Conservation (phyloP, 2,888 invertebrate species). For the Agrotis clavis region DNA sequence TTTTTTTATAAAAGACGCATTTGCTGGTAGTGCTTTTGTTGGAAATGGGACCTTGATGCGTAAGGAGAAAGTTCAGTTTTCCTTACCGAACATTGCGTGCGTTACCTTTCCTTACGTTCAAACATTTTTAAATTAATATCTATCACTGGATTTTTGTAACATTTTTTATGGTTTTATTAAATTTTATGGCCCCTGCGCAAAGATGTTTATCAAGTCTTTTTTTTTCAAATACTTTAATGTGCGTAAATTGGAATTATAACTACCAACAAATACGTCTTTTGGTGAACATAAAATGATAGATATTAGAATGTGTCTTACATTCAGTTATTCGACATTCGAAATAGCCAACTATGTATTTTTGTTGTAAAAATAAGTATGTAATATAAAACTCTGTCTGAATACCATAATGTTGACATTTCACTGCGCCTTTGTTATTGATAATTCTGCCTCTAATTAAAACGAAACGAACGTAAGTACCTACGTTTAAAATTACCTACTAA, state of each 20-base stretch:
- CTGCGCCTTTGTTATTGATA: constrained; percentile 2
- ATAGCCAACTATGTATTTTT: constrained; percentile 74
- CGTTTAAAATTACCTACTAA: background rate
- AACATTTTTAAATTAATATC: background rate
- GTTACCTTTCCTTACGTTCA: too few relatives aligned
- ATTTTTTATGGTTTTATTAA: constrained; percentile 3
- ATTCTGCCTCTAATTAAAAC: background rate
- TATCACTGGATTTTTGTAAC: background rate
- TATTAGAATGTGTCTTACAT: constrained; percentile 69
- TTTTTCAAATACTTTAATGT: background rate
- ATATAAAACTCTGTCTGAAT: constrained; percentile 39
- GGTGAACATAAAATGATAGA: constrained; percentile 52
- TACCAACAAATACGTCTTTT: constrained; percentile 74
- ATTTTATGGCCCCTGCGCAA: background rate
- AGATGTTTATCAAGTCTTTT: too few relatives aligned
- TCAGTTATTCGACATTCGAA: constrained; percentile 72
- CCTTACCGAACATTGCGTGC: too few relatives aligned
- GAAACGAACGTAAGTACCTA: constrained; percentile 8
- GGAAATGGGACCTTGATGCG: background rate
- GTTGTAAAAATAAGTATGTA: constrained; percentile 80
- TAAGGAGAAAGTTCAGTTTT: background rate
- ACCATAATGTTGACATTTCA: constrained; percentile 4
- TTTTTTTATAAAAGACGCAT: constrained; percentile 74
- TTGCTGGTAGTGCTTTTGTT: constrained; percentile 52
- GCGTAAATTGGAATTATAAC: background rate